These are phyloP conservation scores for Notolepis coatsorum DNA, from an alignment of 2,797 vertebrate genomes.

Conservation along the genomic window DNA sequence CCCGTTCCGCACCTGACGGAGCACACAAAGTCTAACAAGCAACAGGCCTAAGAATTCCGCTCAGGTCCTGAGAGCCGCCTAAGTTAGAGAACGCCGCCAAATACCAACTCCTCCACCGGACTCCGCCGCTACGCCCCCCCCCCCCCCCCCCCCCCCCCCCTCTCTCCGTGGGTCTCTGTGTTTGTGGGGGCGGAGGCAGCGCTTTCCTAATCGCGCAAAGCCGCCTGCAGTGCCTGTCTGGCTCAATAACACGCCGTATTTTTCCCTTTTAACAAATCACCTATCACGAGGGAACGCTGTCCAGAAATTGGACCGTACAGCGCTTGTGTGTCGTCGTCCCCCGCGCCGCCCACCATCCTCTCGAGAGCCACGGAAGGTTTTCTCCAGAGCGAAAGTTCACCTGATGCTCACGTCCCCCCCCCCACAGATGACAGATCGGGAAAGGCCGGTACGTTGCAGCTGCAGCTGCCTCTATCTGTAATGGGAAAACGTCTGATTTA, in stretches of 20 bases:
- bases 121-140: too few species aligned
- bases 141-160: too few species aligned
- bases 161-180: too few species aligned
- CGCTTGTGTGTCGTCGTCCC: neutral
- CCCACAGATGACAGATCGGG: slow-evolving; percentile 45
- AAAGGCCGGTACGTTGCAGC: slow-evolving; percentile 43
- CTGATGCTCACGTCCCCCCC: slow-evolving; percentile 27
- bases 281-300: slow-evolving; percentile 28
- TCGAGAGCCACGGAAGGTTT: slow-evolving; percentile 22
- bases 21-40: slow-evolving; percentile 46
- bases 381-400: slow-evolving; percentile 3
- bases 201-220: too few species aligned
- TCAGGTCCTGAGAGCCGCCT: slow-evolving; percentile 20
- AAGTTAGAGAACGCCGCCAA: slow-evolving; percentile 24
- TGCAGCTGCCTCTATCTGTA: slow-evolving; percentile 45
- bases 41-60: slow-evolving; percentile 46
- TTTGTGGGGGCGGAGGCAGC: too few species aligned
- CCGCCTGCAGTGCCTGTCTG: slow-evolving; percentile 26
- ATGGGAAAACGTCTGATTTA: slow-evolving; percentile 49
- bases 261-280: slow-evolving; percentile 11
- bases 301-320: slow-evolving; percentile 17
- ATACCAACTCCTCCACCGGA: slow-evolving; percentile 11
- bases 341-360: too few species aligned
- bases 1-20: slow-evolving; percentile 44
- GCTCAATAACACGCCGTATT: neutral